Evolutionary conservation across 2,888 invertebrate species (phyloP).

Genomic region (Phrixothrix hirtus): DNA sequence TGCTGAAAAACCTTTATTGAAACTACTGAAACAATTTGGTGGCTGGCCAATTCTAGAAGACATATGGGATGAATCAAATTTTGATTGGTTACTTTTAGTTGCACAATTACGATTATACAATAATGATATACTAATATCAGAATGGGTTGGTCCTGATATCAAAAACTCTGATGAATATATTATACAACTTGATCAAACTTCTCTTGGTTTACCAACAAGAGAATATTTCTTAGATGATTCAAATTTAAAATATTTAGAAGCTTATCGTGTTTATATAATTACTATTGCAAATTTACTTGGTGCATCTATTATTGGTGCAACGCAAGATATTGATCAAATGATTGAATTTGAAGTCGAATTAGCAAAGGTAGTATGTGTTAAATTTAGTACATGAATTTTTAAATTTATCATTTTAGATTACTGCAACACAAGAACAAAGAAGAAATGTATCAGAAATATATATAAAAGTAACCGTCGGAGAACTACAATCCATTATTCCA

Average conservation of each 20-base stretch:
- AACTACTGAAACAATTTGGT: conserved; percentile 72
- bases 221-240: conserved; percentile 74
- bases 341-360: conserved; percentile 78
- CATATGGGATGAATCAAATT: conserved; percentile 67
- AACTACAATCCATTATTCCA: conserved; percentile 69
- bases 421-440: conserved; percentile 76
- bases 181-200: conserved; percentile 88
- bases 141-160: conserved; percentile 92
- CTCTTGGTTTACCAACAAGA: conserved; percentile 73
- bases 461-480: conserved; percentile 72
- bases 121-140: conserved; percentile 82
- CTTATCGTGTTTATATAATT: conserved; percentile 78
- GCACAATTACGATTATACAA: conserved; percentile 78
- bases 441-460: conserved; percentile 85
- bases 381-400: background rate
- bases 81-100: conserved; percentile 74
- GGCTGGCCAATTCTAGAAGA: conserved; percentile 84
- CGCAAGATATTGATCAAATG: conserved; percentile 69
- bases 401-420: conserved; percentile 60
- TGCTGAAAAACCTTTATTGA: conserved; percentile 71
- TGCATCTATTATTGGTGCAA: conserved; percentile 65
- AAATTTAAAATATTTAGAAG: conserved; percentile 69
- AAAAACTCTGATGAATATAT: conserved; percentile 90
- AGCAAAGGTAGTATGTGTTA: conserved; percentile 58
- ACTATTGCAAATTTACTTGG: conserved; percentile 76